Conservation (phyloP, 2,888 invertebrate genomes). For the Oxycera nigricornis region DNA sequence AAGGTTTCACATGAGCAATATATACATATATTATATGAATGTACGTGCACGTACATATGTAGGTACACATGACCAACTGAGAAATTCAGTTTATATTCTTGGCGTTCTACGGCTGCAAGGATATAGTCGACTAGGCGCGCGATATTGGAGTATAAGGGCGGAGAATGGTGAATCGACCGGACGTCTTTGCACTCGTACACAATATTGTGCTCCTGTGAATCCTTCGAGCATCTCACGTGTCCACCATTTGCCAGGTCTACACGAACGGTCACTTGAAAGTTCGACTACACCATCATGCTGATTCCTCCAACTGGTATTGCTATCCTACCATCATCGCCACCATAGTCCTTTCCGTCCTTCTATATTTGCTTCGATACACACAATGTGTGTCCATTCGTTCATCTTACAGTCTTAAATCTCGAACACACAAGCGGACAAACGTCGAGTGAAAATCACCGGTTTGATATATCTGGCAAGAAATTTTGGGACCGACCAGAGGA, state of each 20-base stretch:
- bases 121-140: conserved; percentile 20
- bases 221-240: conserved; percentile 44
- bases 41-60: background rate
- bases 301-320: background rate
- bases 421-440: conserved; percentile 36
- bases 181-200: conserved; percentile 32
- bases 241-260: conserved; percentile 43
- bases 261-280: conserved; percentile 48
- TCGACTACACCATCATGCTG: conserved; percentile 43
- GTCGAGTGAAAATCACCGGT: conserved; percentile 28
- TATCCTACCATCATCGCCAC: background rate
- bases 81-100: conserved; percentile 28
- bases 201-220: conserved; percentile 20
- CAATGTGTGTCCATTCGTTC: conserved; percentile 41
- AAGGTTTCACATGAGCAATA: too few species aligned
- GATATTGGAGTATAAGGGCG: conserved; percentile 1
- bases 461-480: conserved; percentile 30
- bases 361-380: conserved; percentile 45
- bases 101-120: background rate
- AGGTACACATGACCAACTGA: background rate
- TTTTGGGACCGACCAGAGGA: conserved; percentile 20
- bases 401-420: conserved; percentile 45
- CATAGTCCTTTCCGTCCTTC: conserved; percentile 20
- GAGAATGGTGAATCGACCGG: conserved; percentile 22
- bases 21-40: background rate